Evolutionary conservation across 2,797 vertebrate species (phyloP), one percentile per base, ranked within the genome.

Genomic region (Salarias fasciatus): DNA sequence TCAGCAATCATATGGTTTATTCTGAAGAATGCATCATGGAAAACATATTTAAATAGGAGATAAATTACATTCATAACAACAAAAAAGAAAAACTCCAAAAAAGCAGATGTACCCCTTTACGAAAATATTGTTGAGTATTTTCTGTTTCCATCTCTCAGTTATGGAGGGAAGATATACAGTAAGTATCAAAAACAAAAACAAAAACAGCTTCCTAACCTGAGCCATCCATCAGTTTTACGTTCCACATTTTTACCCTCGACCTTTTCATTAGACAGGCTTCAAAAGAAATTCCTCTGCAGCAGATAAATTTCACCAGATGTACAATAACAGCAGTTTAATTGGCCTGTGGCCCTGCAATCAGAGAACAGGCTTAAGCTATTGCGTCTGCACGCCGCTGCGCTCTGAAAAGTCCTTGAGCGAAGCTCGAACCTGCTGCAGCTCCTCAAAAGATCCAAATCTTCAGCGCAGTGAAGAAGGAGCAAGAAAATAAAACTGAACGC

Each of bases 241-340:
- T 13, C 6, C 50, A 30, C 1, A 18, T 50, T 72, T n/a, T 56
- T 38, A 8, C 31, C 4, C 29, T 7, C 49, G 29, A 18, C 1
- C 37, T 6, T 13, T 67, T 47, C 15, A 53, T 10, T n/a, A 11
- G 1, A 8, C 11, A 18, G 54, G 12, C 5, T 46, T 14, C 12
- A 11, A 46, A 38, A 8, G 10, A 18, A 35, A 35, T 35, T 35
- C 33, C 33, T 35, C 6, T 35, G 33, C 1, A 2, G 18, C 33
- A 53, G 38, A 31, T 48, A 12, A 56, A 53, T 29, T 72, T 56
- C 28, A 41, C 28, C 52, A 61, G 28, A 72, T 73, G 45, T 11
- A 45, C 18, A 24, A 24, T 24, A 24, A 40, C 0, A 8, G 3
- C 3, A 15, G 5, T 58, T 56, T 37, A 13, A 36, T 59, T 10